Evolutionary conservation across 2,888 invertebrate species (phyloP).

Genomic region (Camptogramma bilineatum): DNA sequence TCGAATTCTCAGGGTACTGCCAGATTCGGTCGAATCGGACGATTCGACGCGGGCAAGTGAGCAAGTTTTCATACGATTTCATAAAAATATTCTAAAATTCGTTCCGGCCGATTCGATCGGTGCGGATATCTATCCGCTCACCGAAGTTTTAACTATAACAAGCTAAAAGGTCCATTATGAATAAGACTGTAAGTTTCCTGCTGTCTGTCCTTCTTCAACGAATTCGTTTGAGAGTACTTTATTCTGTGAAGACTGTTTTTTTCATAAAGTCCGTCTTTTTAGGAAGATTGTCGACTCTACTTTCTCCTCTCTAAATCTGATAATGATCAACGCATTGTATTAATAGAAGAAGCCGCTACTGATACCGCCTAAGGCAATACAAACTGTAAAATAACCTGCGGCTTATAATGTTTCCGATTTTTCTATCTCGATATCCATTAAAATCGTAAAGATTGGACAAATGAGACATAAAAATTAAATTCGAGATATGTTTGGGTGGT

Average conservation of each 20-base stretch:
- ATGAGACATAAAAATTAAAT: slow-evolving; percentile 32
- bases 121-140: too few relatives aligned
- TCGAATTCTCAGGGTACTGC: too few relatives aligned
- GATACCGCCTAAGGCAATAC: slow-evolving; percentile 64
- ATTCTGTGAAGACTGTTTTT: not conserved
- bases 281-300: slow-evolving; percentile 23
- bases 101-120: too few relatives aligned
- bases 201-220: too few relatives aligned
- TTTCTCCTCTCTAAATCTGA: slow-evolving; percentile 52
- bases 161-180: too few relatives aligned
- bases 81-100: too few relatives aligned
- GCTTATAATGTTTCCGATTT: slow-evolving; percentile 49
- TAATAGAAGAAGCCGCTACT: slow-evolving; percentile 65
- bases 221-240: too few relatives aligned
- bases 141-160: too few relatives aligned
- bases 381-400: slow-evolving; percentile 41
- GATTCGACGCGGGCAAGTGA: too few relatives aligned
- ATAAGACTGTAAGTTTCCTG: too few relatives aligned
- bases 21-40: too few relatives aligned
- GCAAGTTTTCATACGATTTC: too few relatives aligned
- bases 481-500: slow-evolving; percentile 29
- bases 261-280: slow-evolving; percentile 20
- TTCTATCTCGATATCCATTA: slow-evolving; percentile 29
- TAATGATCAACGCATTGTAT: slow-evolving; percentile 61
- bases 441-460: slow-evolving; percentile 22